Conservation (phyloP, 2,888 invertebrate genomes). For the Cantharis flavilabris region DNA sequence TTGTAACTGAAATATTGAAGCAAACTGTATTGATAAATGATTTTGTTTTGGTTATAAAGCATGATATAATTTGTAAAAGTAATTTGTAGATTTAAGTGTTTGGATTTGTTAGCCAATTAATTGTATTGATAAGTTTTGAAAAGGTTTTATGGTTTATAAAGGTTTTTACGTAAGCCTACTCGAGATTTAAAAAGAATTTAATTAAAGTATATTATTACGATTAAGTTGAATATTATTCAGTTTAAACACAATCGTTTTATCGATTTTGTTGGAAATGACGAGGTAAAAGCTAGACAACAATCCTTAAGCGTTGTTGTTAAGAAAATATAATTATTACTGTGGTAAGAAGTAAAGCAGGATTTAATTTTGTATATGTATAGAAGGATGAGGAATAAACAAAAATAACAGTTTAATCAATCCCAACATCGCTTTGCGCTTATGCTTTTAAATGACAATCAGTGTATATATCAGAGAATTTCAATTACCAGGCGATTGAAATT, state of each 20-base stretch:
- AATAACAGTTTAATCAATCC: slow-evolving; percentile 34
- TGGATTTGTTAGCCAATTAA: too few relatives aligned
- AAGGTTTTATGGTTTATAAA: background rate
- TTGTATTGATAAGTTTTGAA: background rate
- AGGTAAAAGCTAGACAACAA: background rate
- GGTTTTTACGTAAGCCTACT: background rate
- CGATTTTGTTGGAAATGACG: background rate
- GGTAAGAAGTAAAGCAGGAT: slow-evolving; percentile 3
- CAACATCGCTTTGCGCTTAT: slow-evolving; percentile 28
- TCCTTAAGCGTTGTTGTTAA: background rate
- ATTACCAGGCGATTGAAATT: slow-evolving; percentile 44
- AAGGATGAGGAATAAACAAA: slow-evolving; percentile 31
- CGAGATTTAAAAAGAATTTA: background rate
- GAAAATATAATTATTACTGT: background rate
- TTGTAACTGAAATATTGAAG: too few relatives aligned
- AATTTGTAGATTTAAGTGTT: too few relatives aligned
- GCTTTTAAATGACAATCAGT: slow-evolving; percentile 39
- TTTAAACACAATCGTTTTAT: background rate
- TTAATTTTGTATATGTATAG: slow-evolving; percentile 28
- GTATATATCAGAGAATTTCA: slow-evolving; percentile 43
- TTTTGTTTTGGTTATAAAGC: too few relatives aligned
- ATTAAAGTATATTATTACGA: background rate
- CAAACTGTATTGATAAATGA: too few relatives aligned
- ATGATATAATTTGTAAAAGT: too few relatives aligned
- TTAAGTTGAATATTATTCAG: background rate